These are phyloP conservation scores for Acrocephalus arundinaceus DNA, from an alignment of 2,113 vertebrate species.

Conservation along the genomic window DNA sequence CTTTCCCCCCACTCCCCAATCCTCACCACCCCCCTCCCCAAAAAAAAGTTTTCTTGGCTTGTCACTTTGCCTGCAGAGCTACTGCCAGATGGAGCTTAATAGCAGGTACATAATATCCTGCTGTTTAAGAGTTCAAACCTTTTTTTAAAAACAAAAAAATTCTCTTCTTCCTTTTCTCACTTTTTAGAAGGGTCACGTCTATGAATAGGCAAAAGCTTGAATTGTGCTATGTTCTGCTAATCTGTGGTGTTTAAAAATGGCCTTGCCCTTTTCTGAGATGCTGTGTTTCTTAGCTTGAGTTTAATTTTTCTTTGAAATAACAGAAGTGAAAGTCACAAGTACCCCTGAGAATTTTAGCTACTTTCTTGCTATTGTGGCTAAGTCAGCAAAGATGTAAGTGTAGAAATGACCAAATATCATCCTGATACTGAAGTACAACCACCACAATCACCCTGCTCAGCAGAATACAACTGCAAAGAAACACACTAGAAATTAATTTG, in stretches of 20 bases:
- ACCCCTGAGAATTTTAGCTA: neutral
- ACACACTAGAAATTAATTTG: neutral
- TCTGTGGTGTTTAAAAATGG: slow-evolving; percentile 11
- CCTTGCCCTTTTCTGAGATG: neutral
- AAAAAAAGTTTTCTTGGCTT: neutral
- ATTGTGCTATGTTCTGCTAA: neutral
- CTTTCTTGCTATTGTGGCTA: neutral
- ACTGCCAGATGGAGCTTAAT: slow-evolving; percentile 43
- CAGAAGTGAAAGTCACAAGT: neutral
- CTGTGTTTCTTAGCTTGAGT: neutral
- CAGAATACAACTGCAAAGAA: neutral
- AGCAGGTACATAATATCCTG: slow-evolving; percentile 31
- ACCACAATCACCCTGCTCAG: neutral
- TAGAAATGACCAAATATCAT: neutral
- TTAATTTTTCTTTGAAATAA: neutral
- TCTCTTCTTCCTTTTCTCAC: neutral
- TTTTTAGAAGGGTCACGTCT: slow-evolving; percentile 1
- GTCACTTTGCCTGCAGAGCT: neutral
- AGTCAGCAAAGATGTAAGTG: neutral
- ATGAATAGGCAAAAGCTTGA: neutral
- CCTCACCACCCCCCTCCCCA: no score
- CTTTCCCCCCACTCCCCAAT: no score
- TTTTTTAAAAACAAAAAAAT: neutral
- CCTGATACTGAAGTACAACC: neutral
- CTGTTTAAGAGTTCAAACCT: neutral